phyloP scores from a whole-genome alignment of 2,888 invertebrate genomes.

The Philhelius pedissequus region DNA sequence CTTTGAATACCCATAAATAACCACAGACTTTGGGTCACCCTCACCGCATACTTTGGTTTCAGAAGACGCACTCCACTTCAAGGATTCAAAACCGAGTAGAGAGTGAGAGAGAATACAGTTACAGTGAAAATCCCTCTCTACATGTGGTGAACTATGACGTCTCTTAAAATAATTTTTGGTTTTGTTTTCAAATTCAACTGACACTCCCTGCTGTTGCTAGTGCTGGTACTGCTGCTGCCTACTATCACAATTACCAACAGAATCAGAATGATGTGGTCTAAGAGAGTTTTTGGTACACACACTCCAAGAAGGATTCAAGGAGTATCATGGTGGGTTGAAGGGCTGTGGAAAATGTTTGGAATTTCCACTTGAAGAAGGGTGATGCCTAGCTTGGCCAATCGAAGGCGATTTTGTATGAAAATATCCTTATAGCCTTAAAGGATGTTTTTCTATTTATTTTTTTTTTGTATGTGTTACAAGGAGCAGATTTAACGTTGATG shows the following conservation, averaged over 20 bases:
- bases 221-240: not conserved
- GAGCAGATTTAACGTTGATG: constrained; percentile 11
- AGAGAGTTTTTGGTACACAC: constrained; percentile 51
- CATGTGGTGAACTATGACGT: constrained; percentile 66
- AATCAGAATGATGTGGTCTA: constrained; percentile 36
- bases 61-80: constrained; percentile 45
- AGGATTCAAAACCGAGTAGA: not conserved
- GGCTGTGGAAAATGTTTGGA: constrained; percentile 22
- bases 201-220: constrained; percentile 11
- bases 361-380: constrained; percentile 52
- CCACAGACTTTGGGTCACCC: constrained; percentile 61
- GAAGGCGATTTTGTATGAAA: constrained; percentile 46
- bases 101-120: not conserved
- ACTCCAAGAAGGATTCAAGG: not conserved
- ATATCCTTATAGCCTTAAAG: constrained; percentile 50
- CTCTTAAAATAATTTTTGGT: constrained; percentile 64
- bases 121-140: not conserved
- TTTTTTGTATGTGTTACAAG: constrained; percentile 28
- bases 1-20: constrained; percentile 66
- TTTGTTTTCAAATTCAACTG: constrained; percentile 52
- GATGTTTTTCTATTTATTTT: no score
- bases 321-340: not conserved
- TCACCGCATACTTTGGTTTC: constrained; percentile 51
- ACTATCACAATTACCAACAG: not conserved
- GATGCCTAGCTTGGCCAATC: constrained; percentile 36